Conservation (phyloP, 2,888 invertebrate genomes). For the Drosophila testacea region DNA sequence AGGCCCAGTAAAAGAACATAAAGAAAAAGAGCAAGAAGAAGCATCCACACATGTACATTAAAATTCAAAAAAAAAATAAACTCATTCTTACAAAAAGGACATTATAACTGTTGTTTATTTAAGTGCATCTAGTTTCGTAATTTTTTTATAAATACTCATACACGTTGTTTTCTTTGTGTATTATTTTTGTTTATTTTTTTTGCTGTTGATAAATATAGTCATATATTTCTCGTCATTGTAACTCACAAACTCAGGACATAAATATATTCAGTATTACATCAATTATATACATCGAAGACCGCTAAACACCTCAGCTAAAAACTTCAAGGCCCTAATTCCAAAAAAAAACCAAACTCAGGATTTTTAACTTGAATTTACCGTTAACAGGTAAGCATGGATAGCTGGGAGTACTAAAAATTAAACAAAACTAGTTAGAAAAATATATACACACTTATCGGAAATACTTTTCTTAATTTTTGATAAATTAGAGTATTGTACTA, state of each 20-base stretch:
- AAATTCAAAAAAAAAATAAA: constrained; percentile 1
- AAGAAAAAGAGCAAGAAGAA: constrained; percentile 1
- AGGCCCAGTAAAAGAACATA: constrained; percentile 1
- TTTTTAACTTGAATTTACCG: constrained; percentile 13
- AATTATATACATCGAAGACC: constrained; percentile 4
- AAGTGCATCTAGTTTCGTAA: constrained; percentile 17
- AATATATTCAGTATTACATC: constrained; percentile 11
- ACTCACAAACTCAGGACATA: constrained; percentile 38
- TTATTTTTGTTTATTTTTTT: constrained; percentile 14
- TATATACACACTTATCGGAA: too few species aligned
- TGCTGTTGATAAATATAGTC: constrained; percentile 13
- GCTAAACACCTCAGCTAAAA: constrained; percentile 19
- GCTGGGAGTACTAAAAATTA: too few species aligned
- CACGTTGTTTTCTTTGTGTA: constrained; percentile 6
- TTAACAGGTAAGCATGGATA: constrained; percentile 42
- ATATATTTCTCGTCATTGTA: constrained; percentile 6
- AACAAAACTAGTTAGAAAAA: too few species aligned
- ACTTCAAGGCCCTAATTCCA: not conserved
- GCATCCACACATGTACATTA: constrained; percentile 1
- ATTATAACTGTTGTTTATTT: not conserved
- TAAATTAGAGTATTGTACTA: too few species aligned
- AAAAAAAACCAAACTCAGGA: not conserved
- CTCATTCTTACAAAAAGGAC: not conserved
- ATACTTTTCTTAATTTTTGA: too few species aligned
- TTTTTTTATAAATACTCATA: constrained; percentile 4